Conservation (phyloP, 2,113 vertebrate species). For the Lagenorhynchus albirostris region DNA sequence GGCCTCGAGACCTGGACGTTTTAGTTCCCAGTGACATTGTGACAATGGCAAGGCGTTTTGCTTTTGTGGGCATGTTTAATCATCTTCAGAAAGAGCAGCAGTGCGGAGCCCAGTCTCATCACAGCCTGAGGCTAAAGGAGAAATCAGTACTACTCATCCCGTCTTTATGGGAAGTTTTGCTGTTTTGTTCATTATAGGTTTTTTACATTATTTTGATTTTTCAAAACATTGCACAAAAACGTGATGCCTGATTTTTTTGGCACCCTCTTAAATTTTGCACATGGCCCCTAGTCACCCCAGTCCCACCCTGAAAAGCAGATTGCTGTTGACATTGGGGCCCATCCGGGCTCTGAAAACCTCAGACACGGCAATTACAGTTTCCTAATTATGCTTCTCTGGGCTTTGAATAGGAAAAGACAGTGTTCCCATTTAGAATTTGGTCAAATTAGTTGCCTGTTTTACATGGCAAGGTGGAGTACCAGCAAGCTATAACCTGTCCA, state of each 20-base stretch:
- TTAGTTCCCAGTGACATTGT: not conserved
- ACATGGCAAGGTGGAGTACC: not conserved
- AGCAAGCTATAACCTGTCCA: not conserved
- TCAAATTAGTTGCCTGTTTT: not conserved
- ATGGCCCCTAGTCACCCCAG: not conserved
- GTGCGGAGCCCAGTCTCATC: not conserved
- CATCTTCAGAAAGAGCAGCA: not conserved
- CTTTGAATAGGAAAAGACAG: conserved; percentile 1
- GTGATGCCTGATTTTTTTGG: not conserved
- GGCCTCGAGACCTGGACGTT: not conserved
- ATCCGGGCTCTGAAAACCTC: not conserved
- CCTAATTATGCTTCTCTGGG: not conserved
- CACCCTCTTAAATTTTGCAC: not conserved
- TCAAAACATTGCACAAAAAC: not conserved
- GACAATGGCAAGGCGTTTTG: not conserved
- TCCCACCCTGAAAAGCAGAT: not conserved
- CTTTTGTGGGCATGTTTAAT: not conserved
- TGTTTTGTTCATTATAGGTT: not conserved
- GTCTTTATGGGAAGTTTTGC: not conserved
- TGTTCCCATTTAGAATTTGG: not conserved
- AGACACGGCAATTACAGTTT: not conserved
- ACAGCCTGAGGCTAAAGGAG: too few relatives aligned
- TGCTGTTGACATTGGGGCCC: not conserved
- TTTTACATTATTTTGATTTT: not conserved
- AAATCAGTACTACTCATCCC: not conserved